Conservation (phyloP, 2,797 vertebrate genomes). For the Manis crassicaudata region DNA sequence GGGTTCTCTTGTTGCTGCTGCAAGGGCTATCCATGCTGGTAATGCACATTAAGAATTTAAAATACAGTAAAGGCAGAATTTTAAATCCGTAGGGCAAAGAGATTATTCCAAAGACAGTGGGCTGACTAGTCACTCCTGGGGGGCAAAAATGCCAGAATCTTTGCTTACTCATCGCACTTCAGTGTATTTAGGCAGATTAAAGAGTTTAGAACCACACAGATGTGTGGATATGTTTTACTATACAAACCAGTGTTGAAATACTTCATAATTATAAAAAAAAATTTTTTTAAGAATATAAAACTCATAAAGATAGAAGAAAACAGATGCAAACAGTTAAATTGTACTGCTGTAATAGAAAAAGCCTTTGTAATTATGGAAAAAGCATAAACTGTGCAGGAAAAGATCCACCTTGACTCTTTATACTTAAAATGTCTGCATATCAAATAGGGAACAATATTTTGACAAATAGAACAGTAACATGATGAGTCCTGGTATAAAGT, state of each 20-base stretch:
- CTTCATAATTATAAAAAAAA: neutral
- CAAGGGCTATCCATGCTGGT: neutral
- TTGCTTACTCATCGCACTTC: neutral
- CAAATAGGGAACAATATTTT: neutral
- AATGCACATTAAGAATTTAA: neutral
- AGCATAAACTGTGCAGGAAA: neutral
- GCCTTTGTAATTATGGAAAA: neutral
- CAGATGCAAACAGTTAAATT: neutral
- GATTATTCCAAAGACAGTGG: neutral
- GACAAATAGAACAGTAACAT: neutral
- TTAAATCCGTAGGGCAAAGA: neutral
- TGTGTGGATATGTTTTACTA: neutral
- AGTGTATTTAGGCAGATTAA: neutral
- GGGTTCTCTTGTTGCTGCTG: neutral
- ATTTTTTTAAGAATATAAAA: neutral
- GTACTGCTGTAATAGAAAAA: neutral
- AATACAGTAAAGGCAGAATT: neutral
- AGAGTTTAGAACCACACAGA: neutral
- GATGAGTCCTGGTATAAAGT: neutral
- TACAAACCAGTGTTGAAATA: neutral
- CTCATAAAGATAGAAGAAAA: neutral
- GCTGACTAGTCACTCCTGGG: neutral
- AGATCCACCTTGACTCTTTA: neutral
- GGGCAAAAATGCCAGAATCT: neutral
- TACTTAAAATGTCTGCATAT: neutral